Conservation (phyloP, 2,113 vertebrate genomes). For the Stomatorhinus ivindoensis region DNA sequence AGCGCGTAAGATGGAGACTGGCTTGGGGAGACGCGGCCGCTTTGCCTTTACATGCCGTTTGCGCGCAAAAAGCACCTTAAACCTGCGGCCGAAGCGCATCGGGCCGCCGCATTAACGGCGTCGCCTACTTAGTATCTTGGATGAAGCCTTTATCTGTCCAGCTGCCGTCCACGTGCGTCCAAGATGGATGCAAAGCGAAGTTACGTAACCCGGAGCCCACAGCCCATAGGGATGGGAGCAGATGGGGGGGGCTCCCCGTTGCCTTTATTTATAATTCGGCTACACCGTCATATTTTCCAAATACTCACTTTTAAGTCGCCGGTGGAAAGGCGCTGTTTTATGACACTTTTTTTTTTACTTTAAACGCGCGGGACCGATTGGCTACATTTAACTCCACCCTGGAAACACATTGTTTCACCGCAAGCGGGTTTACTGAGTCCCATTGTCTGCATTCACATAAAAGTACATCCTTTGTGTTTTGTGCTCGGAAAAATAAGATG, state of each 20-base stretch:
- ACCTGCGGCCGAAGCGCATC: background rate
- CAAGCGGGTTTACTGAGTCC: background rate
- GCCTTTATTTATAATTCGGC: background rate
- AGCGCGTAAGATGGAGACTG: background rate
- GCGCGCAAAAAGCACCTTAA: background rate
- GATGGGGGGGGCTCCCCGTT: background rate
- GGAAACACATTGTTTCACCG: background rate
- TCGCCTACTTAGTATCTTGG: background rate
- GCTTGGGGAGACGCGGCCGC: background rate
- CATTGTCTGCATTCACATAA: background rate
- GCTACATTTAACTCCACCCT: background rate
- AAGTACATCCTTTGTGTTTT: background rate
- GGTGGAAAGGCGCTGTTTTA: background rate
- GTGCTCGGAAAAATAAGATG: background rate
- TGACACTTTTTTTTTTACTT: background rate
- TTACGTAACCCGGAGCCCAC: background rate
- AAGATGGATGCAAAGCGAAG: background rate
- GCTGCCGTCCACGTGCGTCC: background rate
- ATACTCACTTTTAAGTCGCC: background rate
- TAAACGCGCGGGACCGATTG: background rate
- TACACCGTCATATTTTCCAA: background rate
- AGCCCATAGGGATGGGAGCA: background rate
- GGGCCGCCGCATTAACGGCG: background rate
- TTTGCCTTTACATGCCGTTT: background rate
- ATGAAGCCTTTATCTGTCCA: background rate